Conservation (phyloP, 2,113 vertebrate genomes). For the Engystomops pustulosus region DNA sequence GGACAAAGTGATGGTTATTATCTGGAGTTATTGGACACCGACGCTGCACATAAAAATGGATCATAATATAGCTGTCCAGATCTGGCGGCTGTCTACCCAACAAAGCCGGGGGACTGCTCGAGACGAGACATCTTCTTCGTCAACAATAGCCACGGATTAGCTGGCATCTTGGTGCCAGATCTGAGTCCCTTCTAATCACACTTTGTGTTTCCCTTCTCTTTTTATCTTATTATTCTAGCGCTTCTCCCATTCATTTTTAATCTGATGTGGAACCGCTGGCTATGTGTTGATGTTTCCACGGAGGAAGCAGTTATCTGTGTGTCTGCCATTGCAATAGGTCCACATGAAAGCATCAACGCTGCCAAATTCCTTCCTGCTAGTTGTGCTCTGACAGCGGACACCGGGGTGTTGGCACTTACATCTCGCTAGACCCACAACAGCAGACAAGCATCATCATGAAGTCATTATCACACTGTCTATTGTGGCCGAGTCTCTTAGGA, state of each 20-base stretch:
- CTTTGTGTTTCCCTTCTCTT: slow-evolving; percentile 54
- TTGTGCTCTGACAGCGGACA: slow-evolving; percentile 61
- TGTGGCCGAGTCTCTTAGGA: slow-evolving; percentile 67
- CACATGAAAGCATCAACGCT: slow-evolving; percentile 64
- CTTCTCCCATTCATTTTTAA: slow-evolving; percentile 62
- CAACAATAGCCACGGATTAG: slow-evolving; percentile 48
- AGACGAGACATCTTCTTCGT: slow-evolving; percentile 57
- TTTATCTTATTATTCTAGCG: slow-evolving; percentile 64
- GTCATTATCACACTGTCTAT: slow-evolving; percentile 72
- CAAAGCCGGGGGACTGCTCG: slow-evolving; percentile 20
- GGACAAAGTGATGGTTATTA: slow-evolving; percentile 31
- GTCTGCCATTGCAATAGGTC: slow-evolving; percentile 65
- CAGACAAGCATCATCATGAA: slow-evolving; percentile 69
- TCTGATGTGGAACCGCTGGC: slow-evolving; percentile 67
- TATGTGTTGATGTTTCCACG: slow-evolving; percentile 72
- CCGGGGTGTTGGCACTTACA: slow-evolving; percentile 63
- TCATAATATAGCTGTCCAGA: slow-evolving; percentile 36
- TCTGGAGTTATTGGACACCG: slow-evolving; percentile 21
- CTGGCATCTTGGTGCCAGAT: slow-evolving; percentile 48
- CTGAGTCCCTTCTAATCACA: slow-evolving; percentile 45
- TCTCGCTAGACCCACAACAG: slow-evolving; percentile 62
- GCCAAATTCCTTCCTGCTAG: slow-evolving; percentile 66
- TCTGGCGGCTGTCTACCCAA: slow-evolving; percentile 40
- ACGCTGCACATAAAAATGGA: not conserved
- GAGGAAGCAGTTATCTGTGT: slow-evolving; percentile 69